Evolutionary conservation across 2,888 invertebrate species (phyloP).

Genomic region (Xylophagus ater): DNA sequence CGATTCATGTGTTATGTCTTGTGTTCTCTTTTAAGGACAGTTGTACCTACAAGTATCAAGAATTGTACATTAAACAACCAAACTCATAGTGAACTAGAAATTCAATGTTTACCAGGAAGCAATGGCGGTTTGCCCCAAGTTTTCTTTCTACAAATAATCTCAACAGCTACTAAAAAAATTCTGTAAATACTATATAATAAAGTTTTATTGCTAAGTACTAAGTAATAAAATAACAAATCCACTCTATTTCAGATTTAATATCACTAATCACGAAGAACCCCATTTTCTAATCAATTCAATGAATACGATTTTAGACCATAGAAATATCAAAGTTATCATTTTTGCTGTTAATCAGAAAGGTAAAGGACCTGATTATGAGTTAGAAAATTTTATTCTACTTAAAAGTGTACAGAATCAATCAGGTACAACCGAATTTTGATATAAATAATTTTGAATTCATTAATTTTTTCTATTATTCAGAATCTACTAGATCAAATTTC

Average conservation of each 20-base stretch:
- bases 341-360: slow-evolving; percentile 67
- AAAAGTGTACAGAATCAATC: slow-evolving; percentile 11
- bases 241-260: slow-evolving; percentile 23
- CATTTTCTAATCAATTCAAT: slow-evolving; percentile 18
- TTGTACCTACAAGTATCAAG: slow-evolving; percentile 65
- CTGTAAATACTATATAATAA: slow-evolving; percentile 14
- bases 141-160: slow-evolving; percentile 59
- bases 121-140: slow-evolving; percentile 71
- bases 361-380: slow-evolving; percentile 52
- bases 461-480: not conserved
- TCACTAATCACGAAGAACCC: slow-evolving; percentile 19
- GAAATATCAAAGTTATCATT: slow-evolving; percentile 58
- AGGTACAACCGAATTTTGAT: slow-evolving; percentile 8
- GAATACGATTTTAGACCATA: slow-evolving; percentile 51
- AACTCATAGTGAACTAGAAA: slow-evolving; percentile 56
- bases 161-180: slow-evolving; percentile 14
- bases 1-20: not conserved
- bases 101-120: slow-evolving; percentile 62
- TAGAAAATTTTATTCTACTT: slow-evolving; percentile 52
- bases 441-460: not conserved
- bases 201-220: too few relatives aligned
- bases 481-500: slow-evolving; percentile 8
- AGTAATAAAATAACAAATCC: too few relatives aligned
- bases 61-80: slow-evolving; percentile 70
- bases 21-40: slow-evolving; percentile 34